Conservation (phyloP, 1,140 invertebrate species). For the Euura lappo region DNA sequence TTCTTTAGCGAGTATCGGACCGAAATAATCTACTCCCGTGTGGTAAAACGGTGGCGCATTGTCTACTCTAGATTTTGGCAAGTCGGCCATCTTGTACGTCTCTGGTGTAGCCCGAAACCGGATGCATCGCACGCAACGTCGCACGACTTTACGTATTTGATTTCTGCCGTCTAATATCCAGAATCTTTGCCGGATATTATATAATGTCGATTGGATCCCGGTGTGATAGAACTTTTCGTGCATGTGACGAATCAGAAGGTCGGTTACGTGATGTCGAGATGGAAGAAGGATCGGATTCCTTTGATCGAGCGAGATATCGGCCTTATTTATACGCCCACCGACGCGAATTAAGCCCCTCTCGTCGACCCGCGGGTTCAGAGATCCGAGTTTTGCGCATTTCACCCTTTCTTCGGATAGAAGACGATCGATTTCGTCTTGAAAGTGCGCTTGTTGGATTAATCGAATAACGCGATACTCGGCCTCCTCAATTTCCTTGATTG, state of each 20-base stretch:
- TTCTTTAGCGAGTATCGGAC: slow-evolving; percentile 34
- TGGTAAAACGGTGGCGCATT: slow-evolving; percentile 36
- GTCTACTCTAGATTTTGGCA: slow-evolving; percentile 28
- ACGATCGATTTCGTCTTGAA: slow-evolving; percentile 21
- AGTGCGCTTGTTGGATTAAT: slow-evolving; percentile 17
- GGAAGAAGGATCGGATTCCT: slow-evolving; percentile 54
- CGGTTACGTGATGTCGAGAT: slow-evolving; percentile 37
- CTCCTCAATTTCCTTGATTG: slow-evolving; percentile 18
- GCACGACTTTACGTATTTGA: slow-evolving; percentile 24
- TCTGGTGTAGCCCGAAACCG: slow-evolving; percentile 30
- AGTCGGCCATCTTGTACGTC: slow-evolving; percentile 40
- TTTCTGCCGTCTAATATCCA: slow-evolving; percentile 43
- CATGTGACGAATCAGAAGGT: slow-evolving; percentile 40
- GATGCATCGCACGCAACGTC: slow-evolving; percentile 42
- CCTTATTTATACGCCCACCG: slow-evolving; percentile 46
- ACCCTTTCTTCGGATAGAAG: slow-evolving; percentile 16
- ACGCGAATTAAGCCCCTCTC: slow-evolving; percentile 47
- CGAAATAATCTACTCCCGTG: slow-evolving; percentile 43
- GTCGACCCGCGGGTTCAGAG: slow-evolving; percentile 48
- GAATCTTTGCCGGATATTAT: slow-evolving; percentile 29
- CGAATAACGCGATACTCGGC: slow-evolving; percentile 20
- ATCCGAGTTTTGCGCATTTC: slow-evolving; percentile 27
- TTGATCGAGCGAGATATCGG: slow-evolving; percentile 37
- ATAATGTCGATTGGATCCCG: slow-evolving; percentile 40
- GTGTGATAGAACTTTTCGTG: slow-evolving; percentile 44